Conservation (phyloP, 2,113 vertebrate species). For the Hydropotes inermis region DNA sequence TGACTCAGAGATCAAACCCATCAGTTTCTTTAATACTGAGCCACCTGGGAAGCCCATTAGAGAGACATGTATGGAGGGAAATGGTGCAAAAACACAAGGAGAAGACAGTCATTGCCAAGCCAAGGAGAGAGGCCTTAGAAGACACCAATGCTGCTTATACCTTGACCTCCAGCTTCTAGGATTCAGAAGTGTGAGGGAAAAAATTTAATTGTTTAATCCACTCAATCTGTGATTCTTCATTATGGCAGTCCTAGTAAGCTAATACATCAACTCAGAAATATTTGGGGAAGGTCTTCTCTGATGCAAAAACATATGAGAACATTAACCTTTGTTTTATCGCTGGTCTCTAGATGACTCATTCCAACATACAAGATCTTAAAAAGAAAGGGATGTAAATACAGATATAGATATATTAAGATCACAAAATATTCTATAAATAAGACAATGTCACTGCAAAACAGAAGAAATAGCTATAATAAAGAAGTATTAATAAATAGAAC, state of each 20-base stretch:
- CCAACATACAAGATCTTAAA: neutral
- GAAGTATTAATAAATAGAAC: neutral
- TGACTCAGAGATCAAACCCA: neutral
- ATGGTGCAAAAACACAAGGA: neutral
- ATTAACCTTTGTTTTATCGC: neutral
- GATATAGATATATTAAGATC: neutral
- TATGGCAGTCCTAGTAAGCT: neutral
- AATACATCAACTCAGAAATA: neutral
- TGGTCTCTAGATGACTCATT: neutral
- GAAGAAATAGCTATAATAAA: neutral
- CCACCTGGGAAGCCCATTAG: neutral
- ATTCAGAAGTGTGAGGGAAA: neutral
- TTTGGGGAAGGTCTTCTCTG: neutral
- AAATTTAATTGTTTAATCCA: neutral
- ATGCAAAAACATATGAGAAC: neutral
- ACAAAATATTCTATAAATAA: neutral
- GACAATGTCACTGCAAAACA: neutral
- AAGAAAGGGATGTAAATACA: neutral
- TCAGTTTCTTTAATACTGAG: neutral
- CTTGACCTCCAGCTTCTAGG: neutral
- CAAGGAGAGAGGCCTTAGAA: neutral
- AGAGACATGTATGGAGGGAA: neutral
- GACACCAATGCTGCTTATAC: neutral
- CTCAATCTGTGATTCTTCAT: neutral
- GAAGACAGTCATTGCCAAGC: neutral